These are phyloP conservation scores for Agapornis roseicollis DNA, from an alignment of 2,113 vertebrate genomes.

Conservation along the genomic window DNA sequence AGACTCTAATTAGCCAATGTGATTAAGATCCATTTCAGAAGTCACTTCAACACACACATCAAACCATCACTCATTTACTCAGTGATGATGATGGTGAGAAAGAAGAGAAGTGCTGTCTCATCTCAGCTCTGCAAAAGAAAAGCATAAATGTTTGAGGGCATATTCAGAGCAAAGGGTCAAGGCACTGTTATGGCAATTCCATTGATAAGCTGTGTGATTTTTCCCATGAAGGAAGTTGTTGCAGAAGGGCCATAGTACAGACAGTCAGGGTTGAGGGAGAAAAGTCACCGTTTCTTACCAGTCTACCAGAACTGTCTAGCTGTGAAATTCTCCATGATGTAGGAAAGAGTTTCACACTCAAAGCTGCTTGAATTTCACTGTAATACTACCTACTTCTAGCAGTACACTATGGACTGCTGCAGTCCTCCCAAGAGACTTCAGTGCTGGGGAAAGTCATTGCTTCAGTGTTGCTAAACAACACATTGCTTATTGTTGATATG, in stretches of 20 bases:
- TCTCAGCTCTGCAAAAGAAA: not conserved
- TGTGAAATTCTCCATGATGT: not conserved
- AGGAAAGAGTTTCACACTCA: not conserved
- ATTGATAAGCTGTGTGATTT: not conserved
- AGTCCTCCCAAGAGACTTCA: not conserved
- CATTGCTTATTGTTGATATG: not conserved
- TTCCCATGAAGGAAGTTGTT: not conserved
- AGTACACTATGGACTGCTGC: rapidly evolving
- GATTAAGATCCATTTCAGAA: constrained; percentile 43
- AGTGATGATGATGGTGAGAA: rapidly evolving
- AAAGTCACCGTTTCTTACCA: rapidly evolving
- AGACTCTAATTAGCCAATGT: constrained; percentile 39
- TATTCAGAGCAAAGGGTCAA: not conserved
- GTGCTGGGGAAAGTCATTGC: not conserved
- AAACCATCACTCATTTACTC: not conserved
- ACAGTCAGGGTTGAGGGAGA: rapidly evolving
- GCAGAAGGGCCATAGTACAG: too few species aligned
- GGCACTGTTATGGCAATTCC: not conserved
- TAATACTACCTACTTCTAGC: not conserved
- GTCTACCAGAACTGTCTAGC: not conserved
- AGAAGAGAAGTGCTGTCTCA: not conserved
- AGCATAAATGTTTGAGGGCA: not conserved
- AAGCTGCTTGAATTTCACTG: not conserved
- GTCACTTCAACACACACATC: not conserved
- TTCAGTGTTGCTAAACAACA: not conserved